These are phyloP conservation scores for Aegypius monachus DNA, from an alignment of 2,113 vertebrate species.

Conservation along the genomic window DNA sequence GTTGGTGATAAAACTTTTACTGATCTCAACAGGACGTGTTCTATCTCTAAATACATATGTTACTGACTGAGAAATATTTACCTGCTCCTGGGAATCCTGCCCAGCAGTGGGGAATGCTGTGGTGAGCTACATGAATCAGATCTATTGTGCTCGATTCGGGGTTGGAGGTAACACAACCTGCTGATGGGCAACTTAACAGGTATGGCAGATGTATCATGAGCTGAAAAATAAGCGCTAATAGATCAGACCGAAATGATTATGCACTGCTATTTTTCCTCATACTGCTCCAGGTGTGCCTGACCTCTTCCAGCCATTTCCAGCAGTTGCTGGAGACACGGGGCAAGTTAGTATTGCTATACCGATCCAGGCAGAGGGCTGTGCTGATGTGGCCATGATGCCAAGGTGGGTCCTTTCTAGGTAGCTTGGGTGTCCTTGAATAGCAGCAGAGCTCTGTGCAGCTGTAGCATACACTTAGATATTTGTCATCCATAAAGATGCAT, in stretches of 20 bases:
- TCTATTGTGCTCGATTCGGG: fast-evolving
- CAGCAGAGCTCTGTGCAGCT: not conserved
- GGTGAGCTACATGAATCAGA: not conserved
- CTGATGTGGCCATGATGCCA: not conserved
- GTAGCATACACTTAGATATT: not conserved
- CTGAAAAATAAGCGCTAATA: not conserved
- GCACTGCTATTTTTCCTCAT: fast-evolving
- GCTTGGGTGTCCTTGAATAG: not conserved
- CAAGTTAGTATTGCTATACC: fast-evolving
- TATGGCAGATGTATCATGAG: not conserved
- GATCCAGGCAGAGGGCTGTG: not conserved
- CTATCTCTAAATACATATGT: not conserved
- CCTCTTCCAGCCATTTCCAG: not conserved
- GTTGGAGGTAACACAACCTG: not conserved
- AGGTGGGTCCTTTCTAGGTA: not conserved
- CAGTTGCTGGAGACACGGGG: not conserved
- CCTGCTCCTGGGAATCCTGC: not conserved
- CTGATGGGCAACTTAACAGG: not conserved
- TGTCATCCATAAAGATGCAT: not conserved
- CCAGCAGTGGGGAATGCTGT: not conserved
- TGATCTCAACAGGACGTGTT: not conserved
- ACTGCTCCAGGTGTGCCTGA: not conserved
- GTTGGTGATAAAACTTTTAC: not conserved
- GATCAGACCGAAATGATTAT: not conserved
- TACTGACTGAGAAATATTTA: not conserved